Base-by-base conservation (phyloP, 2,113 vertebrate genomes). In the Semnornis frantzii region DNA sequence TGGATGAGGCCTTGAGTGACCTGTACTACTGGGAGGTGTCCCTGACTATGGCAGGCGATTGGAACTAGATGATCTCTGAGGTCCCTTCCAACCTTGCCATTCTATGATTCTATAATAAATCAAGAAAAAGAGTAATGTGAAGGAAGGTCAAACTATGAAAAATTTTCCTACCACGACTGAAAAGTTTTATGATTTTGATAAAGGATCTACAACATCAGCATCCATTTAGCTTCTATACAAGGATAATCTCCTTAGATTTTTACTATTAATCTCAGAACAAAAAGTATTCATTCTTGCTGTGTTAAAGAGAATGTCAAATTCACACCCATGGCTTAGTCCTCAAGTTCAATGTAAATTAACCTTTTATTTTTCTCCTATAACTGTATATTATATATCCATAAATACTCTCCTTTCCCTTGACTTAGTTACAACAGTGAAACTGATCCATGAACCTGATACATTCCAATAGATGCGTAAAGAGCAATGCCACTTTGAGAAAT, bases 401-500 rank as follows among this genome's bases (percentile, higher is more conserved):
- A 34, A 24, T 23, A 52, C 12, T 25, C 23, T 55, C 15, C 54
- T 12, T 64, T 84, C 55, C 90, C 24, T 64, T 66, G 37, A 82
- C 14, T 37, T 19, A 79, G 15, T 24, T 84, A 62, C 30, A 92
- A 62, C 28, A 82, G 69, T 28, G 31, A 50, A 91, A 75, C 31
- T 60, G 23, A 60, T 89, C 31, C 24, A 11, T 65, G 46, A 76
- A 59, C 14, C 6, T 58, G 4, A 10, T 54, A 33, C 14, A 50
- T 87, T 34, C 11, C 66, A 89, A 82, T 15, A 69, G 37, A 89
- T 14, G 62, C 7, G 64, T 9, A 78, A 90, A 80, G 93, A 86
- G 10, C 10, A 64, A 11, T 34, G 42, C 31, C 39, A 72, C 11
- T 39, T 7, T 91, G 62, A 97, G 91, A 90, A 96, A 95, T 95